Evolutionary conservation across 2,113 vertebrate genomes (phyloP).

Genomic region (Dipodomys merriami): DNA sequence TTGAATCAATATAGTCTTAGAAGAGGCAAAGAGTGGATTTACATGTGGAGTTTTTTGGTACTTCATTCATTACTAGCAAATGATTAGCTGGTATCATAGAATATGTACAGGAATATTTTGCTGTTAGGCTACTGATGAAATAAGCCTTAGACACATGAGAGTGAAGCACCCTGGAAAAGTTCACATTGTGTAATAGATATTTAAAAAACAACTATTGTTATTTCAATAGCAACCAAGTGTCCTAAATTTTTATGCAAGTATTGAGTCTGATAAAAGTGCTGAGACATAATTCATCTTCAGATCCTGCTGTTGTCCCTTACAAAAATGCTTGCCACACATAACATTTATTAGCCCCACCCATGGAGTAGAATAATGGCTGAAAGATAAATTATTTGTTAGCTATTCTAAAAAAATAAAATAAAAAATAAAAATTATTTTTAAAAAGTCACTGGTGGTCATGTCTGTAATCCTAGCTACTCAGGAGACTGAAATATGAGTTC

Average conservation of each 20-base stretch:
- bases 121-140: not conserved
- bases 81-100: not conserved
- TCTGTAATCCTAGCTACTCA: no score
- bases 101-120: not conserved
- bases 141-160: not conserved
- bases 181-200: not conserved
- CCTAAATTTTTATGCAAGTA: not conserved
- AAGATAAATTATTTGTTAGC: slow-evolving; percentile 25
- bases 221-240: not conserved
- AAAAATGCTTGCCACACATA: not conserved
- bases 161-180: slow-evolving; percentile 23
- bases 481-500: no score
- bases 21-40: slow-evolving; percentile 39
- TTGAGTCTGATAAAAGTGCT: not conserved
- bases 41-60: not conserved
- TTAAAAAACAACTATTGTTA: not conserved
- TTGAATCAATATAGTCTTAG: not conserved
- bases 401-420: not conserved
- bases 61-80: slow-evolving; percentile 35
- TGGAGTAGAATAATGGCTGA: not conserved
- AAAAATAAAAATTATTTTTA: no score
- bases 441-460: no score
- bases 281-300: slow-evolving; percentile 18
- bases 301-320: not conserved
- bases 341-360: slow-evolving; percentile 23